Evolutionary conservation across 2,113 vertebrate species (phyloP).

Genomic region (Oreochromis aureus): DNA sequence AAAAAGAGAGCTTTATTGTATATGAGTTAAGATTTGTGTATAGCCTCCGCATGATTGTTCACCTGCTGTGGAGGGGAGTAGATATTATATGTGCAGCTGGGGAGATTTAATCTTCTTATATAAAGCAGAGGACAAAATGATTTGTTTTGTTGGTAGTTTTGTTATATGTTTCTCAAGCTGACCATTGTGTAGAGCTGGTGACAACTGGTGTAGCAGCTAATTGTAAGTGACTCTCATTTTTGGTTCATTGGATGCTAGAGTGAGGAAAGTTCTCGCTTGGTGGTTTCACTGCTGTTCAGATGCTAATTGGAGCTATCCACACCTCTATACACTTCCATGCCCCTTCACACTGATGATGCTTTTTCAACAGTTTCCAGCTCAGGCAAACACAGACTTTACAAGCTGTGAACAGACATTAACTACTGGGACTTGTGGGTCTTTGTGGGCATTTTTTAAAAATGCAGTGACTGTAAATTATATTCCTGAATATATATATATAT

Average conservation of each 20-base stretch:
- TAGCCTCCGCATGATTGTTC: conserved; percentile 13
- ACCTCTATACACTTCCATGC: background rate
- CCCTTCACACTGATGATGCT: background rate
- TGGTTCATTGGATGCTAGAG: background rate
- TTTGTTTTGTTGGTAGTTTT: background rate
- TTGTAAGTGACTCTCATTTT: background rate
- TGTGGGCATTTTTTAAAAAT: background rate
- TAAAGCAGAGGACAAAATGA: background rate
- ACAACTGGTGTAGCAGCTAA: background rate
- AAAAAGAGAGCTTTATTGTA: conserved; percentile 11
- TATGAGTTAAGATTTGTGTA: conserved; percentile 30
- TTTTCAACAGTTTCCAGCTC: background rate
- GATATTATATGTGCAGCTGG: background rate
- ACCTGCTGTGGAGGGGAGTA: background rate
- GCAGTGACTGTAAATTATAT: background rate
- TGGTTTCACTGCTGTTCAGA: background rate
- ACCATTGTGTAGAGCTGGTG: background rate
- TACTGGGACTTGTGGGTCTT: background rate
- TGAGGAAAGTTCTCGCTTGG: background rate
- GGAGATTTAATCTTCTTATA: background rate
- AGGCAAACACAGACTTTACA: background rate
- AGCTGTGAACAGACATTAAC: background rate
- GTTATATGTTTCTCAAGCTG: background rate
- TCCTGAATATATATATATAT: background rate
- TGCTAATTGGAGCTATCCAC: background rate